Evolutionary conservation across 2,888 invertebrate genomes (phyloP).

Genomic region (Danaus chrysippus): DNA sequence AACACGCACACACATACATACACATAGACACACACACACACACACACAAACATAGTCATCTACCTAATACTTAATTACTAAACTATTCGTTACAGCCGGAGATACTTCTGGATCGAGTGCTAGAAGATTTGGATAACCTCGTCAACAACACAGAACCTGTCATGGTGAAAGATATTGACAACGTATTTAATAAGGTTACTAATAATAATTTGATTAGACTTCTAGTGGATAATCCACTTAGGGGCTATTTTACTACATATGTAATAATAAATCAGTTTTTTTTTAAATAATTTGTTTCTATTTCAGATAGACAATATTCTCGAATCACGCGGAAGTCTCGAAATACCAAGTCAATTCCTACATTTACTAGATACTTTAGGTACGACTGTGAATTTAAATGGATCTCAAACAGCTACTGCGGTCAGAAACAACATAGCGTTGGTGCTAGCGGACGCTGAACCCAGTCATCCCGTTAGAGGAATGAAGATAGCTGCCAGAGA

Average conservation of each 20-base stretch:
- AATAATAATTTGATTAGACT: constrained; percentile 19
- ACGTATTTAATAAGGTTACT: constrained; percentile 55
- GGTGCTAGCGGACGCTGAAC: constrained; percentile 54
- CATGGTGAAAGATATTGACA: constrained; percentile 44
- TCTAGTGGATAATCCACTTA: too few relatives aligned
- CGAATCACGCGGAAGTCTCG: constrained; percentile 42
- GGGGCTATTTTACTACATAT: too few relatives aligned
- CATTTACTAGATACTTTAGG: constrained; percentile 60
- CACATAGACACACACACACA: too few relatives aligned
- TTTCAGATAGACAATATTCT: constrained; percentile 58
- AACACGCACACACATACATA: too few relatives aligned
- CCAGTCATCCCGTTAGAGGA: constrained; percentile 51
- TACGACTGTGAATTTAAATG: constrained; percentile 49
- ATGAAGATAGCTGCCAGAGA: constrained; percentile 51
- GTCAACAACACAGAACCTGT: constrained; percentile 45
- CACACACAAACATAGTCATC: too few relatives aligned
- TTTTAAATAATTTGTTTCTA: neutral
- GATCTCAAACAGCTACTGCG: constrained; percentile 40
- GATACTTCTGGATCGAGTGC: constrained; percentile 55
- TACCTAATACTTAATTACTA: neutral
- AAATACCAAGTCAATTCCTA: constrained; percentile 56
- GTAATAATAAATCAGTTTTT: neutral
- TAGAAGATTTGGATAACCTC: constrained; percentile 49
- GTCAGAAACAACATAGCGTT: constrained; percentile 60
- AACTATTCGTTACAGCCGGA: constrained; percentile 45